Percentiles rank a stretch among this genome's conserved stretches.
Evolutionary conservation across 2,888 invertebrate genomes (phyloP).

Genomic region (Tachina lurida): DNA sequence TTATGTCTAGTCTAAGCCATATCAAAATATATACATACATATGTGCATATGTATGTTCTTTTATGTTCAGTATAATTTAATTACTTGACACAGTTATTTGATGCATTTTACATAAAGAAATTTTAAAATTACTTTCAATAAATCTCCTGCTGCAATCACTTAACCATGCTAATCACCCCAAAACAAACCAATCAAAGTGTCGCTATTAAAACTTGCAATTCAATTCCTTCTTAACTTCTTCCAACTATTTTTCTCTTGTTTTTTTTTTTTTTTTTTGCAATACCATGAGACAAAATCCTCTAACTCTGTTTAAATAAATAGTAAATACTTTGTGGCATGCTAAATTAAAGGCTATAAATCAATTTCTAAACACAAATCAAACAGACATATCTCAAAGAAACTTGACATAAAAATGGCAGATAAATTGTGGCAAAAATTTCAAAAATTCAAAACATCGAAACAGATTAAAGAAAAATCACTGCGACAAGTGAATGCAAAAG

Average conservation of each 20-base stretch:
- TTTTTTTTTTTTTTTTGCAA: neutral
- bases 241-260: neutral
- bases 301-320: constrained; percentile 43
- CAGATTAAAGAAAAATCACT: constrained; percentile 51
- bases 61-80: neutral
- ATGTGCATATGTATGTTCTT: neutral
- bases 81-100: constrained; percentile 36
- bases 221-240: constrained; percentile 40
- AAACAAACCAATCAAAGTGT: constrained; percentile 61
- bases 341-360: constrained; percentile 69
- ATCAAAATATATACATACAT: neutral
- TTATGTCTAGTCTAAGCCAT: neutral
- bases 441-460: constrained; percentile 64
- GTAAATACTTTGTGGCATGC: constrained; percentile 66
- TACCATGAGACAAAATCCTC: constrained; percentile 44
- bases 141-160: constrained; percentile 38
- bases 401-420: constrained; percentile 67
- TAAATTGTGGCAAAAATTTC: constrained; percentile 68
- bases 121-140: constrained; percentile 27
- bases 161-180: constrained; percentile 58
- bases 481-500: constrained; percentile 38
- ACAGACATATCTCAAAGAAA: constrained; percentile 49
- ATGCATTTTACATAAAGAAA: neutral
- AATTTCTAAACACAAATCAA: constrained; percentile 68
- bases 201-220: constrained; percentile 39